These are phyloP conservation scores for Mimumesa dahlbomi DNA, from an alignment of 2,888 invertebrate genomes.

Conservation along the genomic window DNA sequence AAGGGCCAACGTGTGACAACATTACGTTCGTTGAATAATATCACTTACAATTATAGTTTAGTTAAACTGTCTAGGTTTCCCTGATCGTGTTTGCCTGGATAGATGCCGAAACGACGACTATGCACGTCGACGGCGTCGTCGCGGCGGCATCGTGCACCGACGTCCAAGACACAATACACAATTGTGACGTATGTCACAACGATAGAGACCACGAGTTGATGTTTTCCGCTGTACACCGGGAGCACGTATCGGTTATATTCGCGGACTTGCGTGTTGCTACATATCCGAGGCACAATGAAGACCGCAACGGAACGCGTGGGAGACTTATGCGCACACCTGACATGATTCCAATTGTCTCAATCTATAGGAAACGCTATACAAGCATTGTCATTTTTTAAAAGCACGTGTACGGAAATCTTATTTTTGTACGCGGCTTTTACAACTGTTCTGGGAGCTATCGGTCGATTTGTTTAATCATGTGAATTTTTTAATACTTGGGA, in stretches of 20 bases:
- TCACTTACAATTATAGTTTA: constrained; percentile 37
- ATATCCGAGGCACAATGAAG: constrained; percentile 8
- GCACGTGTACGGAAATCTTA: neutral
- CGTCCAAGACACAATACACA: constrained; percentile 26
- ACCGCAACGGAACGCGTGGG: neutral
- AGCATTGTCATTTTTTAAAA: neutral
- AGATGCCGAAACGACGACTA: constrained; percentile 18
- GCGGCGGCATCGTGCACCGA: constrained; percentile 16
- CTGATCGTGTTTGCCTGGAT: constrained; percentile 18
- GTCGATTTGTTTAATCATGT: neutral
- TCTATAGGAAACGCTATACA: neutral
- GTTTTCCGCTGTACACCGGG: constrained; percentile 34
- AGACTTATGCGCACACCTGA: neutral
- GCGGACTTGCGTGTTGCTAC: constrained; percentile 48
- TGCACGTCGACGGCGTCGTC: constrained; percentile 9
- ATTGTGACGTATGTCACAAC: constrained; percentile 28
- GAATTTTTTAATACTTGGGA: neutral
- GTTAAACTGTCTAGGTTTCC: constrained; percentile 7
- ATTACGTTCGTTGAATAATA: neutral
- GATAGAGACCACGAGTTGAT: constrained; percentile 39
- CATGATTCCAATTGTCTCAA: neutral
- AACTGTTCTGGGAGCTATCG: neutral
- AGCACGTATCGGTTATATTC: constrained; percentile 23
- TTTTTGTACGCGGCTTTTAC: neutral
- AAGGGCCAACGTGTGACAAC: neutral